Conservation (phyloP, 2,113 vertebrate genomes). For the Perca flavescens region DNA sequence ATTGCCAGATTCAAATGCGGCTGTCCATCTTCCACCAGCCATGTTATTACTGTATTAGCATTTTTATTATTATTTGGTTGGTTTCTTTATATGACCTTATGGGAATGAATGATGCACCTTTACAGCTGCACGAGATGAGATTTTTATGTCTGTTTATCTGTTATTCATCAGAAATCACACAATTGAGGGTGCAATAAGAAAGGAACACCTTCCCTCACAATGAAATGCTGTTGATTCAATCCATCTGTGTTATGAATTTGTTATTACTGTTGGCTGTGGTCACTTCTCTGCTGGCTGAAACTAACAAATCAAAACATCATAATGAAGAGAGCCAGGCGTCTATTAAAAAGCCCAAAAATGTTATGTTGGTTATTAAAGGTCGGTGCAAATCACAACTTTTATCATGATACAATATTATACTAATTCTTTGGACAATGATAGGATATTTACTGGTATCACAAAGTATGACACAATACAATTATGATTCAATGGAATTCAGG, state of each 20-base stretch:
- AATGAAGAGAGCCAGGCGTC: not conserved
- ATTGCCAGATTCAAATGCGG: constrained; percentile 8
- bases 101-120: not conserved
- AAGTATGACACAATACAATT: too few species aligned
- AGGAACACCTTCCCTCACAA: not conserved
- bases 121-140: not conserved
- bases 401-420: too few species aligned
- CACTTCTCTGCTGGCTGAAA: not conserved
- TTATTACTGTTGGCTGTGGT: not conserved
- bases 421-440: too few species aligned
- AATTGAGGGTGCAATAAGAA: not conserved
- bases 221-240: not conserved
- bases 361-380: too few species aligned
- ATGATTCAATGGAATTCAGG: too few species aligned
- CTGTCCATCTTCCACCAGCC: not conserved
- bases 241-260: not conserved
- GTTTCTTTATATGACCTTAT: not conserved
- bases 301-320: not conserved
- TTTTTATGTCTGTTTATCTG: not conserved
- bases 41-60: constrained; percentile 9
- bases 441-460: too few species aligned
- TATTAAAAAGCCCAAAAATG: not conserved
- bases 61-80: constrained; percentile 22
- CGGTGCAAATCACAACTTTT: too few species aligned
- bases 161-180: not conserved